Evolutionary conservation across 2,113 vertebrate species (phyloP), one percentile per base, ranked within the genome.

Genomic region (Paralichthys olivaceus): DNA sequence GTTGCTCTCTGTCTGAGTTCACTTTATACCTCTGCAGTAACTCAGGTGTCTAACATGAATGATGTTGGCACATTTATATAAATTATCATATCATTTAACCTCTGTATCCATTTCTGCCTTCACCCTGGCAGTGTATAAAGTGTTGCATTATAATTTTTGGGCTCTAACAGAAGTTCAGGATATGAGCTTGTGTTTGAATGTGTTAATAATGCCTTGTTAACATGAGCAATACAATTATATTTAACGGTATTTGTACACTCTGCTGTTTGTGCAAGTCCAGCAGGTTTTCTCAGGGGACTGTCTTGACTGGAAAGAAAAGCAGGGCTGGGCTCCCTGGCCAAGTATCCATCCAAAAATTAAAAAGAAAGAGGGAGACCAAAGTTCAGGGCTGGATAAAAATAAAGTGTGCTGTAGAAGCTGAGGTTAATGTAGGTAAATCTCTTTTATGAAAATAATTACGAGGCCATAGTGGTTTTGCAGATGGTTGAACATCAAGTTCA

Each of bases 231-330:
- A 28, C 65, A 71, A 74, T 83, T 60, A 67, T 56, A 54, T 84
- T 79, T 72, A 82, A 74, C 69, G 22, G 58, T 25, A 79, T 87
- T 85, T 81, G 51, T 76, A 79, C 80, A 83, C 65, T 4, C 11
- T 43, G 54, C 66, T 75, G 43, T 71, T 82, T 88, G 78, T 85
- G 70, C 85, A 78, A 77, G 69, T 81, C 72, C 72, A 79, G 75
- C 78, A 80, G 54, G 43, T 74, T 74, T 79, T 72, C 25, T 60
- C 23, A 0, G 66, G 34, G 45, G 47, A 77, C 49, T 53, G 70
- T 40, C 51, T 54, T 54, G 58, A 68, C 40, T 64, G 64, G 43
- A 11, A 75, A 62, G 5, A 53, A n/a, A 53, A 53, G 7, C 58
- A 49, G 51, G 67, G 34, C 25, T 60, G 4, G 43, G 57, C 75